Base-by-base conservation (phyloP, 2,888 invertebrate species). In the Campoletis raptor region DNA sequence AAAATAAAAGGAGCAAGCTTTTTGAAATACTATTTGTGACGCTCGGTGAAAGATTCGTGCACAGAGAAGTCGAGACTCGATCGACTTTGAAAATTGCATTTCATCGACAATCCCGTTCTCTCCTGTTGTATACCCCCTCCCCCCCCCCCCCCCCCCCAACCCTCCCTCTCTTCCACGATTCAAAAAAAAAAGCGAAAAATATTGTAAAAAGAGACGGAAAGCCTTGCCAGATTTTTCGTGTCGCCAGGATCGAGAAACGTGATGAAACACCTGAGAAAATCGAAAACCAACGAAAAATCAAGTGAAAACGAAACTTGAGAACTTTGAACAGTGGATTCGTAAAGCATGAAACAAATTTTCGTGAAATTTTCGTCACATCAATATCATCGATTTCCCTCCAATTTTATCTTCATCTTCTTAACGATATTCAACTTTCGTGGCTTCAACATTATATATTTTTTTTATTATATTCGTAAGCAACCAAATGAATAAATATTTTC, bases 51-150 rank as follows among this genome's bases (percentile, higher is more conserved):
- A 45, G 54, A 66, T 40, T 66, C 64, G 77, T 61, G 64, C 57
- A 61, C n/a, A 54, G 36, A 73, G 3, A 10, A 36, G 37, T n/a
- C 30, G 36, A 64, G 45, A 48, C 30, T 9, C 52, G 66, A 66
- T 72, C 70, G 83, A 52, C 64, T 69, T 69, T 83, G 57, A 42
- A 81, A 85, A 85, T 79, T 69, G 52, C 67, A 74, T 85, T 74
- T 78, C 78, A 61, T 66, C 30, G 81, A 73, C 42, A 78, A 78
- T 82, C 77, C 30, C 66, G 45, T 36, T 15, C 6, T 77, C 54
- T 54, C 5, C 48, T 5, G n/a, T 12, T 57, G 12, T 45, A 45
- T 15, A 0, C 57, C 10, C 54, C 4, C 10, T 3, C 42, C 66
- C 54, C 48, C 45, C 15, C 2, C 0, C 30, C 30, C 30, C 30